A percentile compares a stretch with the other conserved stretches of the same genome.
phyloP scores from a whole-genome alignment of 1,140 invertebrate species.

The Teleopsis dalmanni region DNA sequence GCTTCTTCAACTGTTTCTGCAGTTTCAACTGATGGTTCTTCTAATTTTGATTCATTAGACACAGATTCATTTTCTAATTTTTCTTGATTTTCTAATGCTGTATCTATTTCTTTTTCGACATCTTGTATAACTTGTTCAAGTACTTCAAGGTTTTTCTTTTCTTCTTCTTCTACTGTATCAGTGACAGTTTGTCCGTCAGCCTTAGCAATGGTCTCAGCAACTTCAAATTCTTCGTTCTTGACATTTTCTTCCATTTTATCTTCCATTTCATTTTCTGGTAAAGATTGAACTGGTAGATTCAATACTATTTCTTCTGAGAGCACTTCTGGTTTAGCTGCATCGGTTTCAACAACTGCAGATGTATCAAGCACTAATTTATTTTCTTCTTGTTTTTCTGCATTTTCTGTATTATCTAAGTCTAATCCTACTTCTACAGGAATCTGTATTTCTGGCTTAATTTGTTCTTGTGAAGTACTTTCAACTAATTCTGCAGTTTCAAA shows the following conservation, averaged over 20 bases:
- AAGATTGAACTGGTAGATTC: not conserved
- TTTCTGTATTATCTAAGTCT: not conserved
- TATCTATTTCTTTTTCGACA: not conserved
- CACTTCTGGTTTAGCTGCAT: slow-evolving; percentile 1
- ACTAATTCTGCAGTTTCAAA: no score
- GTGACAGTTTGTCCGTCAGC: not conserved
- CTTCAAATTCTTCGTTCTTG: no score
- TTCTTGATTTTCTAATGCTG: not conserved
- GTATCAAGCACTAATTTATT: not conserved
- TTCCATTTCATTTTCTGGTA: not conserved
- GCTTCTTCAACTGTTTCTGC: not conserved
- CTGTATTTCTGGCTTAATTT: no score
- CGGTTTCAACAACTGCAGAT: not conserved
- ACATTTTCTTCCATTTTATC: not conserved
- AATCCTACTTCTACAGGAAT: not conserved
- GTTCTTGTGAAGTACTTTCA: no score
- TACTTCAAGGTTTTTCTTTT: not conserved
- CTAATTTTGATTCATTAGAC: not conserved
- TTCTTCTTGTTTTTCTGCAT: not conserved
- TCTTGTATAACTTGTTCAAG: not conserved
- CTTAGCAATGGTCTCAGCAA: not conserved
- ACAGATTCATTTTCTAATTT: not conserved
- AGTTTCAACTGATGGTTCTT: not conserved
- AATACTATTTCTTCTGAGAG: not conserved
- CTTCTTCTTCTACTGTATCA: slow-evolving; percentile 5